These are phyloP conservation scores for Amblyornis subalaris DNA, from an alignment of 2,113 vertebrate genomes.

Conservation along the genomic window DNA sequence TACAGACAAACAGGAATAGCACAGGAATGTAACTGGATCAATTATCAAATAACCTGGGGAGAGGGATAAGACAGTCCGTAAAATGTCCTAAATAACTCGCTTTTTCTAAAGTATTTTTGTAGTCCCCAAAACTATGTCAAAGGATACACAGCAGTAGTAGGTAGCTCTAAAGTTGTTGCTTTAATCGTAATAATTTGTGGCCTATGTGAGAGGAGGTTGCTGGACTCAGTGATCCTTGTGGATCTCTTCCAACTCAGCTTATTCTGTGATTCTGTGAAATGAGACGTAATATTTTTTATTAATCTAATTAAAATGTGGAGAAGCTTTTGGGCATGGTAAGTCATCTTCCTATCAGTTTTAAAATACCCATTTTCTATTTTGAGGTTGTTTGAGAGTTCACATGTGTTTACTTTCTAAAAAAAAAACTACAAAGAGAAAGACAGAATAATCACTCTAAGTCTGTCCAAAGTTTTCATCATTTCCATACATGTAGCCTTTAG, in stretches of 20 bases:
- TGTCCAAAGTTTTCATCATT: not conserved
- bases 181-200: not conserved
- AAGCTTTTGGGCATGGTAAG: not conserved
- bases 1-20: not conserved
- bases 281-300: not conserved
- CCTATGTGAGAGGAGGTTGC: not conserved
- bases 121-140: not conserved
- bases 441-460: not conserved
- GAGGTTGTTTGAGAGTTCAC: not conserved
- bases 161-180: not conserved
- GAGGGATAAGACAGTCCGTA: not conserved
- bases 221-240: not conserved
- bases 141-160: not conserved
- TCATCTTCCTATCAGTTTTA: not conserved
- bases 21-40: not conserved
- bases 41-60: not conserved
- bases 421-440: not conserved
- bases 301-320: not conserved
- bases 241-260: not conserved
- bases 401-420: not conserved
- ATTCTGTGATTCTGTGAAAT: not conserved
- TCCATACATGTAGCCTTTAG: not conserved
- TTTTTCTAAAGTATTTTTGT: not conserved
- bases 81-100: not conserved
- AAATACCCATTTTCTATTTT: not conserved